A percentile compares a stretch with the other conserved stretches of the same genome.
Evolutionary conservation across 1,140 invertebrate species (phyloP).

Genomic region (Camponotus floridanus): DNA sequence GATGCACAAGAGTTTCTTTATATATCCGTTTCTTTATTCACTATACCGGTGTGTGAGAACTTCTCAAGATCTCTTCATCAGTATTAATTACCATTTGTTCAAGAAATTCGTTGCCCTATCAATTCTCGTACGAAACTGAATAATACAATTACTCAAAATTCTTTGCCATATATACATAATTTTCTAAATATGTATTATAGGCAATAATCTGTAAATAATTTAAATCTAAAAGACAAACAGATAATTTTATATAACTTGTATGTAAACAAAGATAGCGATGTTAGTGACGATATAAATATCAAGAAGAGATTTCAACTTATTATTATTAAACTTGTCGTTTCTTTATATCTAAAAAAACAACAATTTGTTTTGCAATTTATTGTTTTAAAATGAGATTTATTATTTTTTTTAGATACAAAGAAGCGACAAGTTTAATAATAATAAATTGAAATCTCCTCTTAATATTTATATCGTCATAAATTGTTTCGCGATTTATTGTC

Average conservation of each 20-base stretch:
- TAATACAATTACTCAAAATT: neutral
- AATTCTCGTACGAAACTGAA: slow-evolving; percentile 7
- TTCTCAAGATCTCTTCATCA: slow-evolving; percentile 36
- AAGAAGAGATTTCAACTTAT: neutral
- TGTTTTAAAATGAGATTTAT: too few species aligned
- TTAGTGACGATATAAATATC: neutral
- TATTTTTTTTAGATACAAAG: neutral
- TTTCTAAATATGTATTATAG: neutral
- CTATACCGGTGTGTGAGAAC: slow-evolving; percentile 12
- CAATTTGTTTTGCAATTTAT: too few species aligned
- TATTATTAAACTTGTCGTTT: neutral
- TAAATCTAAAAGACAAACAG: neutral
- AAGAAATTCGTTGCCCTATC: neutral
- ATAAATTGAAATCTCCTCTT: neutral
- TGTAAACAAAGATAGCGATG: neutral
- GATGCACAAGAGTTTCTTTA: slow-evolving; percentile 28
- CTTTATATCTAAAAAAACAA: neutral
- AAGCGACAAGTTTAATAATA: neutral
- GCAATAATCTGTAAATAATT: neutral
- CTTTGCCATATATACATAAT: neutral
- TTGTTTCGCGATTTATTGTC: too few species aligned
- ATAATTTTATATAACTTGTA: neutral
- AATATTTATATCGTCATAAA: neutral
- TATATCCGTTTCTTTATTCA: slow-evolving; percentile 6
- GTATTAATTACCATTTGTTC: slow-evolving; percentile 33